phyloP scores from a whole-genome alignment of 2,797 vertebrate genomes.

The Phalloptychus januarius region DNA sequence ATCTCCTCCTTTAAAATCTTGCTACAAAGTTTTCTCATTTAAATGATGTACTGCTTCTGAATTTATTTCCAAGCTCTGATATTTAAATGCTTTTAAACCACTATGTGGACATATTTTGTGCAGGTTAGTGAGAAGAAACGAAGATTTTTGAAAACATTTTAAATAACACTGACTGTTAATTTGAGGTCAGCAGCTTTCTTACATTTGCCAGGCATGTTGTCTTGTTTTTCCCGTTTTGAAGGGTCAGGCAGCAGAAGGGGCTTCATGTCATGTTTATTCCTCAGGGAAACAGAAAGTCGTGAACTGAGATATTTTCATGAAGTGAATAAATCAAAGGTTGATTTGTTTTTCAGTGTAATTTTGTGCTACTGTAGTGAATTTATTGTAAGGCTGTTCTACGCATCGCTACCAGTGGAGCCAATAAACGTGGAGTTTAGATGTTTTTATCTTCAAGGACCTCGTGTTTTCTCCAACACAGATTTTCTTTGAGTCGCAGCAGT shows the following conservation, averaged over 20 bases:
- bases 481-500: neutral
- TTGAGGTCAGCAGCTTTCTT: neutral
- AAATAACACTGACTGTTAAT: neutral
- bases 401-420: neutral
- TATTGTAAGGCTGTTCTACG: neutral
- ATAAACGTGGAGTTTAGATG: neutral
- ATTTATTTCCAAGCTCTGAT: too few species aligned
- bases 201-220: neutral
- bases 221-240: slow-evolving; percentile 1
- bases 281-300: neutral
- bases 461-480: slow-evolving; percentile 20
- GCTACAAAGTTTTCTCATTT: too few species aligned
- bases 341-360: neutral
- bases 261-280: neutral
- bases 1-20: too few species aligned
- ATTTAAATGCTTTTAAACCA: too few species aligned
- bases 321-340: neutral
- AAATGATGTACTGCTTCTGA: too few species aligned
- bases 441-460: slow-evolving; percentile 21
- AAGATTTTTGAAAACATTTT: neutral
- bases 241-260: neutral
- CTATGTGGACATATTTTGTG: too few species aligned
- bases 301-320: neutral
- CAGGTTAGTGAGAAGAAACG: too few species aligned
- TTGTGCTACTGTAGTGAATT: neutral